A percentile compares a stretch with the other conserved stretches of the same genome.
Evolutionary conservation across 2,888 invertebrate species (phyloP).

Genomic region (Heliconius charithonia): DNA sequence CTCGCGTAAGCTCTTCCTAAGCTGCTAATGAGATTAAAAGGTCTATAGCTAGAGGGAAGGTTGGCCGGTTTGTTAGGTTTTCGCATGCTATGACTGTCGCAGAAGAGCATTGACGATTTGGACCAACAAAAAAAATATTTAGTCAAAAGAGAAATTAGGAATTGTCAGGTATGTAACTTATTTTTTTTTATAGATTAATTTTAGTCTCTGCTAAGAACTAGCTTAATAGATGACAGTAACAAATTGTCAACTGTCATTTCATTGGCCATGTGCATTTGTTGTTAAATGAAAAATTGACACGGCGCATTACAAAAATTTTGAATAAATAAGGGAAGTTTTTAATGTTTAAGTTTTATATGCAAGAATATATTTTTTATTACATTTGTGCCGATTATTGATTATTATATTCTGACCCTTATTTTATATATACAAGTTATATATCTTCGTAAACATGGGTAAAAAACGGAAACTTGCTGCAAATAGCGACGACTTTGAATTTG

Average conservation of each 20-base stretch:
- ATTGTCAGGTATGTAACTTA: too few species aligned
- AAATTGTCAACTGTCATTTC: slow-evolving; percentile 1
- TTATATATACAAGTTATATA: neutral
- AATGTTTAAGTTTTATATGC: too few species aligned
- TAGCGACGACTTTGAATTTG: slow-evolving; percentile 89
- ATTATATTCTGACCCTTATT: neutral
- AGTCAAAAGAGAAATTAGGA: too few species aligned
- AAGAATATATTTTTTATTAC: neutral
- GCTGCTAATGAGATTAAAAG: too few species aligned
- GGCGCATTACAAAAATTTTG: neutral
- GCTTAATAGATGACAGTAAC: neutral
- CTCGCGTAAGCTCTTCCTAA: too few species aligned
- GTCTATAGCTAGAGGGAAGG: too few species aligned
- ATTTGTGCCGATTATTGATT: neutral
- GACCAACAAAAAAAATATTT: too few species aligned
- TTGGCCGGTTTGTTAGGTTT: too few species aligned
- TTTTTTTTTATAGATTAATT: too few species aligned
- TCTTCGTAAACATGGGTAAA: slow-evolving; percentile 66
- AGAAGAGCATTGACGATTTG: too few species aligned
- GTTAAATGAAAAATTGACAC: neutral
- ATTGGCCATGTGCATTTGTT: slow-evolving; percentile 9
- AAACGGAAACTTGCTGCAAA: slow-evolving; percentile 77
- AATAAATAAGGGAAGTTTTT: neutral
- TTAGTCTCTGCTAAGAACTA: too few species aligned
- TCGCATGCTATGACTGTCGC: too few species aligned